These are phyloP conservation scores for Lobophora halterata DNA, from an alignment of 2,888 invertebrate genomes.

Conservation along the genomic window DNA sequence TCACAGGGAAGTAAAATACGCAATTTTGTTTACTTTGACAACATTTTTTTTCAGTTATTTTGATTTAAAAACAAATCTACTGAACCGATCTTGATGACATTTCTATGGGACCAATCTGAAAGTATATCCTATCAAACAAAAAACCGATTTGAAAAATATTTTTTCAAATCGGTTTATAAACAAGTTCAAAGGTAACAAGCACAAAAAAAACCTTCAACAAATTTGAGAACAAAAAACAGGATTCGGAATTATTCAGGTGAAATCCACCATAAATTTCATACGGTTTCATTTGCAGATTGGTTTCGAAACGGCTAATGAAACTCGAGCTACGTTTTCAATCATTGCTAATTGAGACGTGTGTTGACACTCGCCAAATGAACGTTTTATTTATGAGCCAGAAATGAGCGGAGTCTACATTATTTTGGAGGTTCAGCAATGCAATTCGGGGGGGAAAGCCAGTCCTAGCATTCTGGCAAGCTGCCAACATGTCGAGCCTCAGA, in stretches of 20 bases:
- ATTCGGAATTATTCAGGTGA: slow-evolving; percentile 30
- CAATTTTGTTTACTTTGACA: no score
- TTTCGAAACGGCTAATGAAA: slow-evolving; percentile 12
- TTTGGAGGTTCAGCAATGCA: slow-evolving; percentile 5
- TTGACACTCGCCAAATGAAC: slow-evolving; percentile 6
- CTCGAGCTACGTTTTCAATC: slow-evolving; percentile 13
- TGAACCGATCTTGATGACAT: no score
- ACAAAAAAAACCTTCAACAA: no score
- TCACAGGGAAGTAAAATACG: no score
- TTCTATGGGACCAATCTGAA: no score
- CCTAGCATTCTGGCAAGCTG: slow-evolving; percentile 8
- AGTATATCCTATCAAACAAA: no score
- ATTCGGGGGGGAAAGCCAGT: slow-evolving; percentile 9
- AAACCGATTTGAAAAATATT: no score
- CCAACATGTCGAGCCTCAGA: slow-evolving; percentile 12
- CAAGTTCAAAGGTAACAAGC: no score
- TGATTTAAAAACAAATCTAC: no score
- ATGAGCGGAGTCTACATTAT: background rate
- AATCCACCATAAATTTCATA: slow-evolving; percentile 19
- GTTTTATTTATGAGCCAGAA: slow-evolving; percentile 12
- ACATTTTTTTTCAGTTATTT: no score
- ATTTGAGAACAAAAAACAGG: no score
- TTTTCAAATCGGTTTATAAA: no score
- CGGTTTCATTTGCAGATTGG: slow-evolving; percentile 21
- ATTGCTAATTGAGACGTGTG: slow-evolving; percentile 13